Evolutionary conservation across 2,113 vertebrate genomes (phyloP).

Genomic region (Saccopteryx bilineata): DNA sequence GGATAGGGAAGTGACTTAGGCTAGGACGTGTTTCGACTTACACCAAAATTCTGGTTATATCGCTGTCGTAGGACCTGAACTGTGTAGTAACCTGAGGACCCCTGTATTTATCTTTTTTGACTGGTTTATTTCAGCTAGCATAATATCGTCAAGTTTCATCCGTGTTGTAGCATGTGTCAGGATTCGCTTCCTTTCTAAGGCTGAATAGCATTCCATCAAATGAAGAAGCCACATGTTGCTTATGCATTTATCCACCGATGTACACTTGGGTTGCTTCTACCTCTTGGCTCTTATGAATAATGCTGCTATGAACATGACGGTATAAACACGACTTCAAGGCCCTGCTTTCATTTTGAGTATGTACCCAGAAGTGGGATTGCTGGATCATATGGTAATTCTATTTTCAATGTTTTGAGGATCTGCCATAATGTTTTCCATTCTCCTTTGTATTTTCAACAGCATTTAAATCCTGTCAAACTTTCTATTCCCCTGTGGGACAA

Average conservation of each 20-base stretch:
- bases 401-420: not conserved
- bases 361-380: not conserved
- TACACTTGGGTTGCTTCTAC: not conserved
- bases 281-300: not conserved
- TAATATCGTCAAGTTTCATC: not conserved
- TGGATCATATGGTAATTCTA: not conserved
- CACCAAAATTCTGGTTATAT: too few species aligned
- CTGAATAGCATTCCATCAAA: not conserved
- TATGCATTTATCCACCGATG: not conserved
- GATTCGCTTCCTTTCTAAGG: not conserved
- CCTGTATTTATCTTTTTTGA: not conserved
- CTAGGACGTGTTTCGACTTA: too few species aligned
- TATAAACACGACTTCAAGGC: not conserved
- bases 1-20: too few species aligned
- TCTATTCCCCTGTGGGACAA: not conserved
- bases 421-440: not conserved
- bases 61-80: too few species aligned
- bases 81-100: too few species aligned
- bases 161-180: not conserved
- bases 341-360: not conserved
- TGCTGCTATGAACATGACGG: not conserved
- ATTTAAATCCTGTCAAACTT: slow-evolving; percentile 8
- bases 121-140: not conserved
- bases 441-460: not conserved
- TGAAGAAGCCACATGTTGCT: not conserved